Base-by-base conservation (phyloP, 1,140 invertebrate species). In the Cydia fagiglandana region DNA sequence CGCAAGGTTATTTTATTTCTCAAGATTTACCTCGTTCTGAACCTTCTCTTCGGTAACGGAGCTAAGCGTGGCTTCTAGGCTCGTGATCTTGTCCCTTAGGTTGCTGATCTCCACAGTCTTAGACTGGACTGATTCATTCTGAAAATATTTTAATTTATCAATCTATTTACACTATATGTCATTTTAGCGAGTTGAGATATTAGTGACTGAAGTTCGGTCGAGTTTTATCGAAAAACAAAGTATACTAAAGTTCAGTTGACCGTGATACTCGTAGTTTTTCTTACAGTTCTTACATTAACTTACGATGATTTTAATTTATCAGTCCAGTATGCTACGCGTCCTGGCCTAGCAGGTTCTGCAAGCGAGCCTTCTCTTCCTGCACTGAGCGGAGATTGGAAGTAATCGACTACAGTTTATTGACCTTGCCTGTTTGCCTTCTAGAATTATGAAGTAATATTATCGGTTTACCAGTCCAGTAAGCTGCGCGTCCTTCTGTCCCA, bases 71-170 rank as follows among this genome's bases (percentile, higher is more conserved):
- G 97, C 93, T 87, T 98, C 97, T 0, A 98, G 91, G 75, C 93
- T 94, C 4, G 95, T 95, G n/a, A 98, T 93, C 86, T 96, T 97
- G 82, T 98, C 97, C 2, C 95, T 90, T 81, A 98, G 87, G 74
- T 95, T 94, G 85, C 97, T 96, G 0, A 94, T 93, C 89, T 98
- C 97, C 20, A 97, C 95, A 4, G 94, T 95, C 88, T 97, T 97
- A 61, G 96, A 95, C 81, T 97, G 95, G 17, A 98, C 93, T 10
- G 96, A 95, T 83, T 98, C 96, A 77, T 94, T 93, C 94, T 96
- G 86, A 75, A 94, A 94, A 61, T 6, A 61, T 61, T 61, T 61
- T 10, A 24, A 24, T 61, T 61, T 61, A 9, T 24, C 17, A 20
- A 20, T 20, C 34, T 75, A 47, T 6, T 41, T 45, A 74, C 20